A percentile compares a stretch with the other conserved stretches of the same genome.
These are phyloP conservation scores for Agrotis clavis DNA, from an alignment of 2,888 invertebrate species.

Conservation along the genomic window DNA sequence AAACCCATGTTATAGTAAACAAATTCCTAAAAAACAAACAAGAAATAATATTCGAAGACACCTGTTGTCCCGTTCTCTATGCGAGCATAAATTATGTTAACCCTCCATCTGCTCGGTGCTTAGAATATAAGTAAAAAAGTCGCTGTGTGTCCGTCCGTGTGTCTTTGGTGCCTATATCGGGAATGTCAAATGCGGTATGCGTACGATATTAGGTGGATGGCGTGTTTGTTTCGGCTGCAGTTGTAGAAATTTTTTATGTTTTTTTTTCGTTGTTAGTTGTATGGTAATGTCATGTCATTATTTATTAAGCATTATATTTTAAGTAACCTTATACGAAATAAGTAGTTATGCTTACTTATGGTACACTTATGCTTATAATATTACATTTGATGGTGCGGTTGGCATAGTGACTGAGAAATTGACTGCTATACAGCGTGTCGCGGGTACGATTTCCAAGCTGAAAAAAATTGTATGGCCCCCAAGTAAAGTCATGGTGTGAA, in stretches of 20 bases:
- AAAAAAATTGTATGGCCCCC: no score
- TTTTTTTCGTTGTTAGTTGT: no score
- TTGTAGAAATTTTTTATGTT: conserved; percentile 11
- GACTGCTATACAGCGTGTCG: no score
- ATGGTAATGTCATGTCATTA: neutral
- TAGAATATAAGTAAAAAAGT: conserved; percentile 60
- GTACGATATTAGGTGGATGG: conserved; percentile 11
- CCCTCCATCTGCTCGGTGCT: conserved; percentile 67
- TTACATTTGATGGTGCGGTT: no score
- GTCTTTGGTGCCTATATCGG: conserved; percentile 54
- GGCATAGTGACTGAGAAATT: no score
- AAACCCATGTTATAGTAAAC: conserved; percentile 5
- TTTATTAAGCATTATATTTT: neutral
- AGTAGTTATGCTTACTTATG: no score
- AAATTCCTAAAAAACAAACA: conserved; percentile 38
- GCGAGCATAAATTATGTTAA: conserved; percentile 59
- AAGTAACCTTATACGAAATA: no score
- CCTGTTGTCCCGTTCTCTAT: conserved; percentile 57
- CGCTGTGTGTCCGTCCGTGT: conserved; percentile 16
- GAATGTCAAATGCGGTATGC: conserved; percentile 64
- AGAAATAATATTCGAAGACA: conserved; percentile 49
- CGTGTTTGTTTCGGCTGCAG: neutral
- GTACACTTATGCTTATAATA: no score
- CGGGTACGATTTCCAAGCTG: no score
- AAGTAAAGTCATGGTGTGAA: no score